These are phyloP conservation scores for Drosophila algonquin DNA, from an alignment of 2,888 invertebrate species.

Conservation along the genomic window DNA sequence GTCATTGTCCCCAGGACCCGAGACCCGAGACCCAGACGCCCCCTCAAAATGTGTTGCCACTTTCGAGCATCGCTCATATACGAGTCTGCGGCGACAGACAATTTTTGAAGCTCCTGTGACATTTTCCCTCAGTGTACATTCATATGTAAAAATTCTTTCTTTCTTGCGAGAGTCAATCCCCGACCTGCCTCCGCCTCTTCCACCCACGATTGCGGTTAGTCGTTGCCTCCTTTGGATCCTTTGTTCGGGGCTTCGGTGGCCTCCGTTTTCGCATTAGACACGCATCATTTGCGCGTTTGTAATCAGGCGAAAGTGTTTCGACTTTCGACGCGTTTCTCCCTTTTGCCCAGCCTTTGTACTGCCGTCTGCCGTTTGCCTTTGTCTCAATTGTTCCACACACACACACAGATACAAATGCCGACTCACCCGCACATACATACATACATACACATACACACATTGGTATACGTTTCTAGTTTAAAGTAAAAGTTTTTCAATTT, in stretches of 20 bases:
- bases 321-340: conserved; percentile 48
- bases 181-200: conserved; percentile 2
- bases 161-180: conserved; percentile 29
- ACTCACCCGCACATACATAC: conserved; percentile 6
- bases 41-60: conserved; percentile 9
- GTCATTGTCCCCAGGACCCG: conserved; percentile 22
- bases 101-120: not conserved
- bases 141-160: conserved; percentile 41
- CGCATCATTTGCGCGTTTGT: conserved; percentile 80
- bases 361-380: conserved; percentile 37
- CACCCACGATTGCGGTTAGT: conserved; percentile 23
- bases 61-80: conserved; percentile 58
- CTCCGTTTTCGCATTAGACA: conserved; percentile 71
- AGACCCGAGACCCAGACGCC: no score
- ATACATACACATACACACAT: conserved; percentile 1
- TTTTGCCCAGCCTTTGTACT: conserved; percentile 15
- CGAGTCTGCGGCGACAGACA: conserved; percentile 33
- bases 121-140: conserved; percentile 21
- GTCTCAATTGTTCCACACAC: conserved; percentile 50
- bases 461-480: conserved; percentile 61
- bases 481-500: conserved; percentile 79
- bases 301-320: conserved; percentile 79
- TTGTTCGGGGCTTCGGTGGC: conserved; percentile 34
- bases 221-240: conserved; percentile 6
- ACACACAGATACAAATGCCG: not conserved